Conservation (phyloP, 2,888 invertebrate species). For the Sepiola atlantica region DNA sequence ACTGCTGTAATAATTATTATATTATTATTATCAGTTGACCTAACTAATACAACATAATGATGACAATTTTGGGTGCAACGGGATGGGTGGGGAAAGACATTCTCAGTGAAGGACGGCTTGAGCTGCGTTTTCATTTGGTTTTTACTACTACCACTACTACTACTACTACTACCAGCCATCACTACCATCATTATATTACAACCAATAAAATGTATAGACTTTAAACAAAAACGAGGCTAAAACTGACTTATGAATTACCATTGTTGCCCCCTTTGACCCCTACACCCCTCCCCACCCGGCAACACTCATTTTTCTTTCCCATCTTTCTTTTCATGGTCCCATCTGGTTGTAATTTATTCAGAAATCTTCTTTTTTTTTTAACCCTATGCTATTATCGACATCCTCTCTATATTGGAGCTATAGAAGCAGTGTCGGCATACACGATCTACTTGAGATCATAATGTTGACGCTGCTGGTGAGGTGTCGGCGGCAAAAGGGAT, state of each 20-base stretch:
- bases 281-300: too few species aligned
- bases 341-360: conserved; percentile 44
- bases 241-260: not conserved
- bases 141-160: not conserved
- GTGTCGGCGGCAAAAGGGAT: not conserved
- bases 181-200: not conserved
- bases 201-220: not conserved
- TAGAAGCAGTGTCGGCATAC: not conserved
- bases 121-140: conserved; percentile 6
- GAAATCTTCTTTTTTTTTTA: conserved; percentile 23
- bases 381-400: conserved; percentile 34
- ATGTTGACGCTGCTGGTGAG: not conserved
- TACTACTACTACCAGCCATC: not conserved
- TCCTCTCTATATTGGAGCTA: conserved; percentile 18
- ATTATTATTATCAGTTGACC: conserved; percentile 19
- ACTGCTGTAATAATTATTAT: not conserved
- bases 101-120: conserved; percentile 40
- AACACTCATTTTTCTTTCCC: not conserved
- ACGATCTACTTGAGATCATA: not conserved
- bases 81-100: not conserved
- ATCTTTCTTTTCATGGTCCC: not conserved
- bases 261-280: conserved; percentile 1
- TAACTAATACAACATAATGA: conserved; percentile 24
- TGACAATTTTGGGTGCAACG: not conserved
- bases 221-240: not conserved